phyloP scores from a whole-genome alignment of 2,888 invertebrate species.

The Ectemnius continuus region DNA sequence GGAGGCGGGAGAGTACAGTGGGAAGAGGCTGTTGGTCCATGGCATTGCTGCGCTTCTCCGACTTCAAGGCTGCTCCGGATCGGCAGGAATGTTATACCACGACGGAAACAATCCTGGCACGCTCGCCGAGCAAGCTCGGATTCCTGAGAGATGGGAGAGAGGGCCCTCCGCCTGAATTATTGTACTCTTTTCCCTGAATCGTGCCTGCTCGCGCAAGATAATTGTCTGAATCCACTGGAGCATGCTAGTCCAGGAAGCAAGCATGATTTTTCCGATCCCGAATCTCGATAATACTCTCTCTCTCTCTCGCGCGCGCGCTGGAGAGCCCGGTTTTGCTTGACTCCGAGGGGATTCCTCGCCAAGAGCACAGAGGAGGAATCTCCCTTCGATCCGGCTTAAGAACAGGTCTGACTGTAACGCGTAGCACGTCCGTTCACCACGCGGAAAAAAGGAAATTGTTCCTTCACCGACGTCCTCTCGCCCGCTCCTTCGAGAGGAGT shows the following conservation, averaged over 20 bases:
- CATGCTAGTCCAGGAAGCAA: no score
- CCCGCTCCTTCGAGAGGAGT: no score
- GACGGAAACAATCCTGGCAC: slow-evolving; percentile 43
- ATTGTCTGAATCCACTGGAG: no score
- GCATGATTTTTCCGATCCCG: neutral
- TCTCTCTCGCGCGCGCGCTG: no score
- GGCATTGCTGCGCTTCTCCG: slow-evolving; percentile 30
- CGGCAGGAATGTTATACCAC: slow-evolving; percentile 35
- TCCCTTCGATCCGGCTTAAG: neutral
- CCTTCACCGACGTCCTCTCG: neutral
- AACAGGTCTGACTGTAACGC: slow-evolving; percentile 5
- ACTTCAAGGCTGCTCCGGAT: slow-evolving; percentile 53
- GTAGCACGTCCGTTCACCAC: neutral
- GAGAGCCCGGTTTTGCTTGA: neutral
- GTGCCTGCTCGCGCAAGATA: no score
- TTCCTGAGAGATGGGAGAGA: neutral
- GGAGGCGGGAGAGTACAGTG: no score
- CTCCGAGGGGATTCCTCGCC: neutral
- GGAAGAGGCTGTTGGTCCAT: neutral
- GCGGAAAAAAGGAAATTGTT: slow-evolving; percentile 12
- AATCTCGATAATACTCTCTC: neutral
- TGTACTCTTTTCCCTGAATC: neutral
- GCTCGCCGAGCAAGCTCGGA: neutral
- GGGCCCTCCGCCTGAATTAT: neutral
- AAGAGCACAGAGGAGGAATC: neutral